Evolutionary conservation across 2,113 vertebrate species (phyloP).

Genomic region (Salvelinus namaycush): DNA sequence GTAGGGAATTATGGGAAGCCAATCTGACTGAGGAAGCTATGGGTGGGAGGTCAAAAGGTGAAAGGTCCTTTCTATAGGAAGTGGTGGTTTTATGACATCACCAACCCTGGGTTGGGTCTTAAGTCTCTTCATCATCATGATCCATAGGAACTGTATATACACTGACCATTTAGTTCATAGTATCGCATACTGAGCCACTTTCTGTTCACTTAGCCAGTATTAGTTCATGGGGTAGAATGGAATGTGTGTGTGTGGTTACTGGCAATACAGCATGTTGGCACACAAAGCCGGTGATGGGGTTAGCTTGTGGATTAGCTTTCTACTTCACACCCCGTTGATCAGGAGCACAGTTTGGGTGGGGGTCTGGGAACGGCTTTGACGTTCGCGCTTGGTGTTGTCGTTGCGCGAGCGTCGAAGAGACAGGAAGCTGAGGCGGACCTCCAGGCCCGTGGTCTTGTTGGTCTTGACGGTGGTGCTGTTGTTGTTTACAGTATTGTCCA

Average conservation of each 20-base stretch:
- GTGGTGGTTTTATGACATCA: not conserved
- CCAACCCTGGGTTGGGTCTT: not conserved
- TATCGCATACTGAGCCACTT: slow-evolving; percentile 3
- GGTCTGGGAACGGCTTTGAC: slow-evolving; percentile 21
- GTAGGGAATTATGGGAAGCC: not conserved
- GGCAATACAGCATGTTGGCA: slow-evolving; percentile 23
- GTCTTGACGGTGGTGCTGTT: slow-evolving; percentile 66
- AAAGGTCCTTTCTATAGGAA: slow-evolving; percentile 8
- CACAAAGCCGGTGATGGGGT: not conserved
- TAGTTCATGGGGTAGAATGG: slow-evolving; percentile 8
- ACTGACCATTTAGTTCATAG: not conserved
- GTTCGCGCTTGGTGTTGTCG: not conserved
- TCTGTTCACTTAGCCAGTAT: not conserved
- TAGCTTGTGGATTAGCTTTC: not conserved
- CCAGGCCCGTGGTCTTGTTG: slow-evolving; percentile 52
- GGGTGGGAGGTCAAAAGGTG: slow-evolving; percentile 13
- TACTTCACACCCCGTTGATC: slow-evolving; percentile 62
- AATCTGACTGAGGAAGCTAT: not conserved
- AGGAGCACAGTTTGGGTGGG: slow-evolving; percentile 30
- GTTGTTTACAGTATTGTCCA: slow-evolving; percentile 79
- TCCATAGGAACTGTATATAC: slow-evolving; percentile 12
- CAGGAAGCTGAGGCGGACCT: too few relatives aligned
- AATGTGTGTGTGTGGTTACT: slow-evolving; percentile 23
- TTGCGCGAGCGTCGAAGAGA: too few relatives aligned
- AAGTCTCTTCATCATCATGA: not conserved